Evolutionary conservation across 2,113 vertebrate genomes (phyloP), one percentile per base, ranked within the genome.

Genomic region (Gnathonemus longibarbis): DNA sequence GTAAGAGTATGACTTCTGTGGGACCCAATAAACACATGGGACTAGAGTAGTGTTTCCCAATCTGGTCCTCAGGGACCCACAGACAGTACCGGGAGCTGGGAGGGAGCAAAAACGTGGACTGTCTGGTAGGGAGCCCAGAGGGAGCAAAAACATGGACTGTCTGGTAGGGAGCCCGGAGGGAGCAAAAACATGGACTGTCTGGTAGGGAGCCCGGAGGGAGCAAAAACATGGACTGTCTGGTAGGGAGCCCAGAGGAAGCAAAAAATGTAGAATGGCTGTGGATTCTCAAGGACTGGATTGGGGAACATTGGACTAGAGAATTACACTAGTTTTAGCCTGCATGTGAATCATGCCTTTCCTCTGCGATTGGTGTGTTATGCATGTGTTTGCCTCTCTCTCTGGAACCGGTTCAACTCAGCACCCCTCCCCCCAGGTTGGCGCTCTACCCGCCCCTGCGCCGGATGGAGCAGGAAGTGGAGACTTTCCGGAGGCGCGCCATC

Each of bases 401-500:
- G 45, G n/a, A 21, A 52, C 19, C 62, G 24, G n/a, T 50, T 24
- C 31, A 84, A 87, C 15, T 53, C 53, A 21, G 19, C 52, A 19
- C 52, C 52, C 80, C 88, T 7, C 27, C n/a, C 4, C 21, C 35
- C 91, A 97, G 95, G 93, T 91, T 97, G 94, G 95, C 95, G 1
- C 94, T 98, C 50, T 96, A 94, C 48, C 93, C 95, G 0, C 95
- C 97, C 0, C 94, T 97, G 27, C 96, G 94, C 90, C 96, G 96
- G 24, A 91, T 97, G 93, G 94, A 96, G 77, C 96, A 97, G 94
- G 97, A 98, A 90, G 95, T 97, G 91, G 94, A 95, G 92, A 97
- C 96, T 0, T 97, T 98, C 93, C 95, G 96, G 90, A 93, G 95
- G 45, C 95, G 96, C 15, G 96, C 96, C 2, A 95, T 97, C 13